These are phyloP conservation scores for Hucho hucho DNA, from an alignment of 2,113 vertebrate genomes.

Conservation along the genomic window DNA sequence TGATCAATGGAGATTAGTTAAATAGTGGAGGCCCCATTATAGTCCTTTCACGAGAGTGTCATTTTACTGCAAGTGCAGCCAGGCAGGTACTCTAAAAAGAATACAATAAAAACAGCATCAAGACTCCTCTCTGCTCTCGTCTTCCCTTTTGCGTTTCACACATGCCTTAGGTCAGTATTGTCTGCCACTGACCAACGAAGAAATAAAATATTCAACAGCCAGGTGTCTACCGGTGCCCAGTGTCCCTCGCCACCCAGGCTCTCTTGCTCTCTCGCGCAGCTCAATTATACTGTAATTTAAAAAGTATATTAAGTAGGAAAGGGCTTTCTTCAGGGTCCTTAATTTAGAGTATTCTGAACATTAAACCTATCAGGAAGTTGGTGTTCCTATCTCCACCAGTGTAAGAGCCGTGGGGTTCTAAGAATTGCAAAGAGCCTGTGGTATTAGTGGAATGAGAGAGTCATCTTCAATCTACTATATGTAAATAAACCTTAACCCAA, in stretches of 20 bases:
- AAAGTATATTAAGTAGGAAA: no score
- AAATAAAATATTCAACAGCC: constrained; percentile 66
- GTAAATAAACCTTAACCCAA: no score
- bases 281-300: no score
- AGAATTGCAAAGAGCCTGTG: no score
- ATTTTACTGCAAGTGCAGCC: neutral
- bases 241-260: constrained; percentile 30
- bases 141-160: constrained; percentile 32
- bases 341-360: no score
- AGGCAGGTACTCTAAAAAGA: neutral
- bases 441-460: no score
- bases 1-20: neutral
- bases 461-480: no score
- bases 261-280: constrained; percentile 25
- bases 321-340: no score
- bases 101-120: neutral
- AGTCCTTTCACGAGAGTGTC: neutral
- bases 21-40: neutral
- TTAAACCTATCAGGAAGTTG: no score
- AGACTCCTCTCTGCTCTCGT: constrained; percentile 11
- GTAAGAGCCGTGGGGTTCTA: no score
- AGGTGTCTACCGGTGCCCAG: neutral
- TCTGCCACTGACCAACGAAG: constrained; percentile 17
- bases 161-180: constrained; percentile 39
- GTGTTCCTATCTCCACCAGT: no score